Conservation (phyloP, 2,797 vertebrate genomes). For the Platalea minor region DNA sequence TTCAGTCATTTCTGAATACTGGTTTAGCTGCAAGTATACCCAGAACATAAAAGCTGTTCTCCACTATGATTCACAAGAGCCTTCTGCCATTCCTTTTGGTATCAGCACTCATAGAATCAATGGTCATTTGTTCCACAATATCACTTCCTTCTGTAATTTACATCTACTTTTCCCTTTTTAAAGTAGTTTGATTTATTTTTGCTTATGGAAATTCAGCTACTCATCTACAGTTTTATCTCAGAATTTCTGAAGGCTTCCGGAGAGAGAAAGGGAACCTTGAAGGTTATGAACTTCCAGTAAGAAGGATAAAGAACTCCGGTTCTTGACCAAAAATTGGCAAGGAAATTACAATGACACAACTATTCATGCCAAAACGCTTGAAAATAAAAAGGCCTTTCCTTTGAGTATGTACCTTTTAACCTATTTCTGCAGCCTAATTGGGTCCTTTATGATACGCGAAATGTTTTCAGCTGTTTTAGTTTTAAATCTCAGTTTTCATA, state of each 20-base stretch:
- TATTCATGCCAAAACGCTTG: not conserved
- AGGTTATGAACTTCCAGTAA: not conserved
- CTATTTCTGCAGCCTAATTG: not conserved
- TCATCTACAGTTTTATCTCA: not conserved
- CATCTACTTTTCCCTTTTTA: not conserved
- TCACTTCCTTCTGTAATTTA: not conserved
- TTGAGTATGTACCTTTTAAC: not conserved
- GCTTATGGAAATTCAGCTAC: not conserved
- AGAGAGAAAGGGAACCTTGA: not conserved
- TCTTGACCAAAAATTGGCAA: not conserved
- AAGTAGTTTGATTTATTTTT: not conserved
- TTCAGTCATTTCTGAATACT: not conserved
- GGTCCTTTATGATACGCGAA: not conserved
- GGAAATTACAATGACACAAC: not conserved
- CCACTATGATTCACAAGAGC: not conserved
- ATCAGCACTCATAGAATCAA: not conserved
- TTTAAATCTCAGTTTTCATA: not conserved
- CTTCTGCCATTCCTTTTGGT: slow-evolving; percentile 1
- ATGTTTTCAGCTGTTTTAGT: not conserved
- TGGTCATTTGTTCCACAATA: not conserved
- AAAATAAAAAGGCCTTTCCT: not conserved
- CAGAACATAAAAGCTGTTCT: slow-evolving; percentile 9
- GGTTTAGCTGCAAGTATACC: not conserved
- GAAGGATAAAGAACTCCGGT: not conserved
- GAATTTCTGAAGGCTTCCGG: not conserved